Evolutionary conservation across 2,113 vertebrate species (phyloP), one percentile per base, ranked within the genome.

Genomic region (Pygoscelis adeliae): DNA sequence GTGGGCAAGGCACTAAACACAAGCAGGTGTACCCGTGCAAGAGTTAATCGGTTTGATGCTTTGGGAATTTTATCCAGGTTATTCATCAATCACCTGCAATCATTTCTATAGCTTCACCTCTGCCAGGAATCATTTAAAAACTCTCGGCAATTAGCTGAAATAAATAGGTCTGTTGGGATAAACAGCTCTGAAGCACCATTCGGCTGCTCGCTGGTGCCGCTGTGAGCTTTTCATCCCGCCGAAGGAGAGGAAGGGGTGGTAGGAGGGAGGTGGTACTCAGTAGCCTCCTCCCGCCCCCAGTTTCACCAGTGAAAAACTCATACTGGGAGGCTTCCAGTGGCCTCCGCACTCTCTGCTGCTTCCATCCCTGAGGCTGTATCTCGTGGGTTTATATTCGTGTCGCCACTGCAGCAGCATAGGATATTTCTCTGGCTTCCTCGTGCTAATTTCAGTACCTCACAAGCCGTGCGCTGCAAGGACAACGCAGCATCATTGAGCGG

Each of bases 1-100:
- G 49, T 38, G 62, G 74, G 70, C 47, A 44, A 72, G 59, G 69
- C 79, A 55, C 87, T 83, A 90, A 79, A 25, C 36, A 76, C 61
- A 82, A 87, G 90, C 59, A 96, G 79, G 69, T 79, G 80, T 85
- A 36, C 32, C 55, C 4, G 3, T 26, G 70, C 70, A 82, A 44
- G 86, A 87, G 78, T 72, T 82, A 91, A 92, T 88, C 7, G 10
- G 71, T 32, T 18, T 19, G 82, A 69, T 84, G 67, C 87, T 91
- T 82, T 56, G 72, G 56, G 89, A 67, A 67, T 94, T 93, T 67
- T 58, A 74, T 78, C 71, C 95, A 84, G 87, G 82, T 95, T 96
- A 78, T 65, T 89, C 87, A 94, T 93, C 96, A 88, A 29, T 93
- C 97, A 86, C 71, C 58, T 61, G 80, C 89, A 77, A 89, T 81